Evolutionary conservation across 2,113 vertebrate species (phyloP).

Genomic region (Myiozetetes cayanensis): DNA sequence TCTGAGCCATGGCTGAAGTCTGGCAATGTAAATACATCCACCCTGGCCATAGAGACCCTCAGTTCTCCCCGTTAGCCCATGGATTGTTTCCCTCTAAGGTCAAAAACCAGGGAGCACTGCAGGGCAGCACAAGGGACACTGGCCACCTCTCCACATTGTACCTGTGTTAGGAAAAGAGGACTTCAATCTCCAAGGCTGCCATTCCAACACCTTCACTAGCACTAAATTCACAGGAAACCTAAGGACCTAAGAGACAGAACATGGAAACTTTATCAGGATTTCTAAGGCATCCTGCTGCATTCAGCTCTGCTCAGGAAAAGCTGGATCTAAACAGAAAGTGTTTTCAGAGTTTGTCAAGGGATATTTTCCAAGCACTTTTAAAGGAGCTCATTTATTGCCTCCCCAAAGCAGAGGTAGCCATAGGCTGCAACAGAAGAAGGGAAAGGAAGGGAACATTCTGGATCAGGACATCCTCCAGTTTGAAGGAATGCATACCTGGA

Average conservation of each 20-base stretch:
- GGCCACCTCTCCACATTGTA: constrained; percentile 14
- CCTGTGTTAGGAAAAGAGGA: constrained; percentile 50
- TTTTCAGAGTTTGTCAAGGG: background rate
- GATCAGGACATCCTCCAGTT: background rate
- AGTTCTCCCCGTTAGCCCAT: background rate
- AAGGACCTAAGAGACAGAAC: constrained; percentile 59
- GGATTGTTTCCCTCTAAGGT: background rate
- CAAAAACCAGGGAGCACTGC: background rate
- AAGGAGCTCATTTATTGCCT: background rate
- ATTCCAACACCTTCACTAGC: constrained; percentile 62
- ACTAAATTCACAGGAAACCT: constrained; percentile 64
- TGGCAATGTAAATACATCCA: constrained; percentile 25
- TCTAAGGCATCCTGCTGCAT: constrained; percentile 17
- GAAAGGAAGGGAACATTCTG: background rate
- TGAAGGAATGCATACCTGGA: background rate
- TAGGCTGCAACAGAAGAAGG: background rate
- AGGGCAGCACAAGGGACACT: constrained; percentile 10
- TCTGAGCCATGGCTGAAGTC: background rate
- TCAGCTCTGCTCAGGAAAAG: constrained; percentile 10
- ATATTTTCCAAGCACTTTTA: background rate
- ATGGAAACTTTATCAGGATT: constrained; percentile 26
- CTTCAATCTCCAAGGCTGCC: constrained; percentile 63
- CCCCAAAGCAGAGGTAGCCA: constrained; percentile 1
- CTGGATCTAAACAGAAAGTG: background rate
- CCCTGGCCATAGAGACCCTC: constrained; percentile 40